These are phyloP conservation scores for Megalonaias nervosa DNA, from an alignment of 1,140 invertebrate genomes.

Conservation along the genomic window DNA sequence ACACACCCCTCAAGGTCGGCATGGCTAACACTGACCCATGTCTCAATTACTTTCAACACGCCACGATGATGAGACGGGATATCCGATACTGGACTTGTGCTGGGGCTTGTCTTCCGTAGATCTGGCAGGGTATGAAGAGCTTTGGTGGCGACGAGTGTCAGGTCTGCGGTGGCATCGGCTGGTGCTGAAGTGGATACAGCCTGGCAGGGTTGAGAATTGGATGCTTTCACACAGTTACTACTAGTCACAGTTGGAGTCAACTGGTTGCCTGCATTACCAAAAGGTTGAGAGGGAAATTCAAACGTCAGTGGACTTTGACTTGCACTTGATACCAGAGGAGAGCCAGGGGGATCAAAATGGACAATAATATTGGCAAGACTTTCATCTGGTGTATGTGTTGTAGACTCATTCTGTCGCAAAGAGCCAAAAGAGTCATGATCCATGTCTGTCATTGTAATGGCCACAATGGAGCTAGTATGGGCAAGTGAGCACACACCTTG, in stretches of 20 bases:
- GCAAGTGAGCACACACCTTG: conserved; percentile 28
- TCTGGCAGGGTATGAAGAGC: conserved; percentile 16
- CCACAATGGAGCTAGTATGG: conserved; percentile 51
- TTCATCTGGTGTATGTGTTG: conserved; percentile 38
- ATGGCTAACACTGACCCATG: conserved; percentile 63
- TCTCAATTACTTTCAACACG: conserved; percentile 66
- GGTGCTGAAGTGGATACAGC: conserved; percentile 19
- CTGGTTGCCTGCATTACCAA: conserved; percentile 28
- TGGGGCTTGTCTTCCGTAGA: conserved; percentile 14
- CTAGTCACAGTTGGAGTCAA: conserved; percentile 4
- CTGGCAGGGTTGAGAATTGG: conserved; percentile 2
- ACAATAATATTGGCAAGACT: conserved; percentile 63
- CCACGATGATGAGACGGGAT: conserved; percentile 65
- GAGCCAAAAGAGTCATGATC: conserved; percentile 41
- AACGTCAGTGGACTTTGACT: conserved; percentile 62
- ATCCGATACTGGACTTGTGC: conserved; percentile 40
- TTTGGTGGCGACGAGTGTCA: conserved; percentile 18
- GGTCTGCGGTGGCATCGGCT: not conserved
- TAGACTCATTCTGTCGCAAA: conserved; percentile 30
- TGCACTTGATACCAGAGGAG: conserved; percentile 61
- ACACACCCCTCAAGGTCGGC: conserved; percentile 63
- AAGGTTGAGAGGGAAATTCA: conserved; percentile 53
- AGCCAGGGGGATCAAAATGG: conserved; percentile 65
- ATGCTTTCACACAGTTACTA: conserved; percentile 16
- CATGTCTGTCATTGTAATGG: conserved; percentile 62